These are phyloP conservation scores for Melanotaenia pygmaea DNA, from an alignment of 2,797 vertebrate genomes.

Conservation along the genomic window DNA sequence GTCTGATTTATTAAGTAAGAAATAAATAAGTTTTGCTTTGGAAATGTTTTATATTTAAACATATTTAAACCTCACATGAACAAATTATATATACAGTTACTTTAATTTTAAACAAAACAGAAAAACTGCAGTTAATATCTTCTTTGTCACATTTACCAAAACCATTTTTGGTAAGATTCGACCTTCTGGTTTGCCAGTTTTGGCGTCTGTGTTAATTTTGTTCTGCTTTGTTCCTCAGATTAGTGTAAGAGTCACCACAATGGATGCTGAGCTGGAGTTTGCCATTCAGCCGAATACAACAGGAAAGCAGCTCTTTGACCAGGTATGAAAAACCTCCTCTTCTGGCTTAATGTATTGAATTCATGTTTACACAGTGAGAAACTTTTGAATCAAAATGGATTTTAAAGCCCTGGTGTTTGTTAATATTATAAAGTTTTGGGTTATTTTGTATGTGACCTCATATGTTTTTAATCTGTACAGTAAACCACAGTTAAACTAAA, in stretches of 20 bases:
- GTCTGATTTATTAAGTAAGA: no score
- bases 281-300: constrained; percentile 98
- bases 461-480: not conserved
- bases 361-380: not conserved
- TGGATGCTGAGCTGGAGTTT: constrained; percentile 99
- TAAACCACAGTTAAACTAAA: not conserved
- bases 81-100: no score
- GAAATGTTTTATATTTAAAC: no score
- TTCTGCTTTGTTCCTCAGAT: constrained; percentile 81
- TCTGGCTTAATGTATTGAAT: not conserved
- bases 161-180: no score
- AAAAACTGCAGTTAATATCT: no score
- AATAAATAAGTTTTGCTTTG: no score
- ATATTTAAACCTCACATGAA: no score
- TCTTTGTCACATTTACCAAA: no score
- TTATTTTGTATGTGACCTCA: not conserved
- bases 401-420: not conserved
- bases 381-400: no score
- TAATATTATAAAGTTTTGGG: not conserved
- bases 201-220: not conserved
- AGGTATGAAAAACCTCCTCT: constrained; percentile 82
- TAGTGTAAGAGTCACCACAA: constrained; percentile 96
- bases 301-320: constrained; percentile 98
- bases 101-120: no score
- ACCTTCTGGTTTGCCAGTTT: no score